Evolutionary conservation across 1,140 invertebrate genomes (phyloP).

Genomic region (Caenorhabditis inopinata): DNA sequence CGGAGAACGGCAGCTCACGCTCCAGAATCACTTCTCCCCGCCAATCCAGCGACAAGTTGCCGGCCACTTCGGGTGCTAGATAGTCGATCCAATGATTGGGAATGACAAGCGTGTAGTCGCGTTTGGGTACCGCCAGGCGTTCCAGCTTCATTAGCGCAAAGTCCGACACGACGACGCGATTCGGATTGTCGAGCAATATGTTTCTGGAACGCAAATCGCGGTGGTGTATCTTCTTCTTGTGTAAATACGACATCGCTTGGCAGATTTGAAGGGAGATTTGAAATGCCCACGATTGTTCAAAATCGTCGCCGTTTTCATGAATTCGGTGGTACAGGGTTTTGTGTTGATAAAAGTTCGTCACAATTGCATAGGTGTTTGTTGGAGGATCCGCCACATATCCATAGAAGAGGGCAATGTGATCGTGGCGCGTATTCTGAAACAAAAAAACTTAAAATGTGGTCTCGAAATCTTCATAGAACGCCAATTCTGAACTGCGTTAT

Average conservation of each 20-base stretch:
- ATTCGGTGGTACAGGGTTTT: neutral
- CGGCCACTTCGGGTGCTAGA: neutral
- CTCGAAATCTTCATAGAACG: too few relatives aligned
- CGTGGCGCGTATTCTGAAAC: neutral
- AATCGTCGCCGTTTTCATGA: neutral
- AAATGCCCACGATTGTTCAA: constrained; percentile 3
- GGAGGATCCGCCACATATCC: neutral
- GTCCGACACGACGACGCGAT: neutral
- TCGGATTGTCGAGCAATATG: constrained; percentile 9
- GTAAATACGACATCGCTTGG: constrained; percentile 16
- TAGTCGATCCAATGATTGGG: constrained; percentile 9
- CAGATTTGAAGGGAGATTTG: constrained; percentile 8
- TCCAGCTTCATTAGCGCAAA: constrained; percentile 5
- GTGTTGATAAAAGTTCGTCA: constrained; percentile 9
- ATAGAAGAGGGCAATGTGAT: constrained; percentile 11
- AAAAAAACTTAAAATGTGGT: too few relatives aligned
- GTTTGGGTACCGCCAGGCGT: neutral
- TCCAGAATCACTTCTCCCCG: neutral
- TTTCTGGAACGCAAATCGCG: neutral
- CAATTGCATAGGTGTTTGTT: neutral
- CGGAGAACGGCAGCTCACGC: neutral
- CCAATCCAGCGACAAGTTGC: neutral
- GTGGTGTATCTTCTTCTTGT: neutral
- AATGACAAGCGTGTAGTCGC: neutral
- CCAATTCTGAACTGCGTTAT: too few relatives aligned